Conservation (phyloP, 2,113 vertebrate genomes). For the Solenodon paradoxus region DNA sequence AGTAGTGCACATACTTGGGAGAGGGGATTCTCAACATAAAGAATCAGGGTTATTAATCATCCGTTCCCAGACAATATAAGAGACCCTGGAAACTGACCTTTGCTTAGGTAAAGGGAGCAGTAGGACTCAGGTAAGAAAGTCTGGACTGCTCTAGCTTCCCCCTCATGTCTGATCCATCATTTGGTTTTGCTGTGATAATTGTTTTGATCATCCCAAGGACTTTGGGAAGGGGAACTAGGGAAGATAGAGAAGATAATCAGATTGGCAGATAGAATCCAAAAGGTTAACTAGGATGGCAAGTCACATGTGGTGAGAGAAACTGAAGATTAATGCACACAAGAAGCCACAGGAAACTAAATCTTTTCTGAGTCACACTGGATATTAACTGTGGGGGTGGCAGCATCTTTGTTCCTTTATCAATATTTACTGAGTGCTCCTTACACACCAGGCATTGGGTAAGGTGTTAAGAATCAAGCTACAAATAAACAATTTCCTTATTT, state of each 20-base stretch:
- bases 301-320: neutral
- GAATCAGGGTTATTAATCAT: neutral
- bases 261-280: neutral
- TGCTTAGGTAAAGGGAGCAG: neutral
- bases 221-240: neutral
- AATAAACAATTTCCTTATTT: conserved; percentile 43
- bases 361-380: neutral
- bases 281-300: neutral
- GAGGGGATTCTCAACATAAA: neutral
- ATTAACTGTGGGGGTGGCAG: neutral
- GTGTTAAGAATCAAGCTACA: neutral
- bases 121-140: neutral
- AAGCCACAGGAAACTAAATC: neutral
- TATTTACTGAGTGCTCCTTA: conserved; percentile 43
- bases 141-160: neutral
- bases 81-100: neutral
- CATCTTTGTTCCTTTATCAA: conserved; percentile 11
- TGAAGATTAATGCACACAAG: neutral
- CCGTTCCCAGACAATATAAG: neutral
- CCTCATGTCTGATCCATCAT: neutral
- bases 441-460: neutral
- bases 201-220: neutral
- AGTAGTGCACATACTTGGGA: neutral
- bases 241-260: too few species aligned
- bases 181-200: neutral